A percentile compares a stretch with the other conserved stretches of the same genome.
These are phyloP conservation scores for Bujurquina vittata DNA, from an alignment of 2,113 vertebrate species.

Conservation along the genomic window DNA sequence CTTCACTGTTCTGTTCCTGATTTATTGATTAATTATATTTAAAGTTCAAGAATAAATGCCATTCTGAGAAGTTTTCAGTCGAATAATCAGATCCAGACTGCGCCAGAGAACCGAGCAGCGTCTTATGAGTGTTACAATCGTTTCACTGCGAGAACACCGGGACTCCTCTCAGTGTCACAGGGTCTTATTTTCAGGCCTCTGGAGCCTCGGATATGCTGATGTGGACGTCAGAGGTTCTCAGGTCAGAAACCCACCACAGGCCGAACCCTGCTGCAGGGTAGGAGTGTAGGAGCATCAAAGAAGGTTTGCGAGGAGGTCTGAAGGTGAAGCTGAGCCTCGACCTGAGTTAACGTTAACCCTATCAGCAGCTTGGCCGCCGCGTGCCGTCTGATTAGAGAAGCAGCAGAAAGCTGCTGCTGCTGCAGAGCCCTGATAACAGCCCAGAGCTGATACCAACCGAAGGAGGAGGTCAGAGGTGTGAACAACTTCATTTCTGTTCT, in stretches of 20 bases:
- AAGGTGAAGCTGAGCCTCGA: background rate
- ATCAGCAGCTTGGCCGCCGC: slow-evolving; percentile 44
- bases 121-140: too few species aligned
- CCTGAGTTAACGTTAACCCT: slow-evolving; percentile 11
- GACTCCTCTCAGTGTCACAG: background rate
- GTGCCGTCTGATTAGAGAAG: slow-evolving; percentile 54
- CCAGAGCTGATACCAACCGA: slow-evolving; percentile 5
- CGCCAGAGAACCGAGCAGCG: too few species aligned
- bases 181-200: background rate
- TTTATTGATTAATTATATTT: background rate
- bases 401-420: slow-evolving; percentile 2
- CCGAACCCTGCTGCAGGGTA: too few species aligned
- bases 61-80: too few species aligned
- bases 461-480: slow-evolving; percentile 65
- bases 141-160: background rate
- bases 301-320: background rate
- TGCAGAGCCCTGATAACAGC: slow-evolving; percentile 70
- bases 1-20: too few species aligned
- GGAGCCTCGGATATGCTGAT: background rate
- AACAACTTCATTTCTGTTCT: slow-evolving; percentile 55
- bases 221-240: background rate
- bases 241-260: background rate
- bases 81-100: background rate
- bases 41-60: background rate
- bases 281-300: background rate